phyloP scores from a whole-genome alignment of 2,797 vertebrate genomes.

The Alfaro cultratus region DNA sequence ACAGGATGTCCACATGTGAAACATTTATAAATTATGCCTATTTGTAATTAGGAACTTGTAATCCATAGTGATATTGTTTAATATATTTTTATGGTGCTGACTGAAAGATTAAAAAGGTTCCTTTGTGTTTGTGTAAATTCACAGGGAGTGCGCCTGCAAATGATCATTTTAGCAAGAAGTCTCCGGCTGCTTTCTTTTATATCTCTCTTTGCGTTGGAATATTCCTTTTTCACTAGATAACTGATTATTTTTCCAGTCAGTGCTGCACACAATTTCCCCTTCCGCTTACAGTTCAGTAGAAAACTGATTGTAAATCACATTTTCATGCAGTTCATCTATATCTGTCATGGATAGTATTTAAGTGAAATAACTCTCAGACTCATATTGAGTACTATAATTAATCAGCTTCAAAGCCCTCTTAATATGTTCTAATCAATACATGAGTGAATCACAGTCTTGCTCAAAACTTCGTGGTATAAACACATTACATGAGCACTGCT shows the following conservation, averaged over 20 bases:
- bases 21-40: constrained; percentile 25
- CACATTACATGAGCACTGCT: constrained; percentile 12
- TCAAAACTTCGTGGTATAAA: constrained; percentile 40
- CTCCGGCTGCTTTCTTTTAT: not conserved
- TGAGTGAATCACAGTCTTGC: constrained; percentile 40
- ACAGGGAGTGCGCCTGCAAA: not conserved
- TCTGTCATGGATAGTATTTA: constrained; percentile 59
- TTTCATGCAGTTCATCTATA: constrained; percentile 61
- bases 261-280: not conserved
- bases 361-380: constrained; percentile 50
- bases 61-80: not conserved
- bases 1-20: constrained; percentile 22
- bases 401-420: constrained; percentile 55
- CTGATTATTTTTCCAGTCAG: not conserved
- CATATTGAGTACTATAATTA: constrained; percentile 58
- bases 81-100: not conserved
- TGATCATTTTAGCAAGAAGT: not conserved
- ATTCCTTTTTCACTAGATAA: not conserved
- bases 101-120: not conserved
- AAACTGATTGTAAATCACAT: constrained; percentile 46
- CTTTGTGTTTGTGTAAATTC: not conserved
- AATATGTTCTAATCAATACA: constrained; percentile 45
- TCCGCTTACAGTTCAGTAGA: not conserved
- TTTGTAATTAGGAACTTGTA: not conserved
- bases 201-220: too few species aligned